Evolutionary conservation across 2,113 vertebrate species (phyloP).

Genomic region (Takifugu bimaculatus): DNA sequence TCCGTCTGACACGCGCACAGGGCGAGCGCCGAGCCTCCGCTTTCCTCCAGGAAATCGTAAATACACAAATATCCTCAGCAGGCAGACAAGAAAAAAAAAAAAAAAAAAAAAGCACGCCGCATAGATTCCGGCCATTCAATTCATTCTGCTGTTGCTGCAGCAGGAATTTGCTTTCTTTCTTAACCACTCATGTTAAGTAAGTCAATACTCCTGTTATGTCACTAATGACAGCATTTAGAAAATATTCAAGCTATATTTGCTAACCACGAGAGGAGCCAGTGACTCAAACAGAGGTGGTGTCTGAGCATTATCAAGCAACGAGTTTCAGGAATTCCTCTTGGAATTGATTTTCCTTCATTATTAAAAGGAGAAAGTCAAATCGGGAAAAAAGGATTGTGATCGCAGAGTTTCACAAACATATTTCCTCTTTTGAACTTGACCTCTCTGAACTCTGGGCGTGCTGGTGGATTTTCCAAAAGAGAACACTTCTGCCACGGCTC

Average conservation of each 20-base stretch:
- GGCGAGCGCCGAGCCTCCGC: constrained; percentile 54
- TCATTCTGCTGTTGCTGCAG: constrained; percentile 37
- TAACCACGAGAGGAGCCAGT: not conserved
- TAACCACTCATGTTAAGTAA: constrained; percentile 31
- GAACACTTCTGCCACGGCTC: too few relatives aligned
- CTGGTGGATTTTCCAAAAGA: too few relatives aligned
- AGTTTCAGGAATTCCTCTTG: too few relatives aligned
- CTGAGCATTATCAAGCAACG: too few relatives aligned
- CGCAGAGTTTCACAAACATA: too few relatives aligned
- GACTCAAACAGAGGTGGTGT: too few relatives aligned
- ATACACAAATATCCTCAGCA: constrained; percentile 64
- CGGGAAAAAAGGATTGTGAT: too few relatives aligned
- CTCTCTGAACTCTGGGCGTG: too few relatives aligned
- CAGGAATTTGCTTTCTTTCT: constrained; percentile 49
- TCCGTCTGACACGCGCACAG: constrained; percentile 31
- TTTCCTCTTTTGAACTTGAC: not conserved
- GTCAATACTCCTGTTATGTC: constrained; percentile 14
- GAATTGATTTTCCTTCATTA: too few relatives aligned
- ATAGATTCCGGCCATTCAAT: constrained; percentile 57
- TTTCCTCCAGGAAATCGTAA: constrained; percentile 85
- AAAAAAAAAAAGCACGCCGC: constrained; percentile 25
- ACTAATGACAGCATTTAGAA: not conserved
- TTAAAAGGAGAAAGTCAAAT: too few relatives aligned
- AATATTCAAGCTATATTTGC: not conserved
- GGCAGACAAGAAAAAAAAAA: constrained; percentile 38